Base-by-base conservation (phyloP, 2,113 vertebrate species). In the Thalassoma bifasciatum region DNA sequence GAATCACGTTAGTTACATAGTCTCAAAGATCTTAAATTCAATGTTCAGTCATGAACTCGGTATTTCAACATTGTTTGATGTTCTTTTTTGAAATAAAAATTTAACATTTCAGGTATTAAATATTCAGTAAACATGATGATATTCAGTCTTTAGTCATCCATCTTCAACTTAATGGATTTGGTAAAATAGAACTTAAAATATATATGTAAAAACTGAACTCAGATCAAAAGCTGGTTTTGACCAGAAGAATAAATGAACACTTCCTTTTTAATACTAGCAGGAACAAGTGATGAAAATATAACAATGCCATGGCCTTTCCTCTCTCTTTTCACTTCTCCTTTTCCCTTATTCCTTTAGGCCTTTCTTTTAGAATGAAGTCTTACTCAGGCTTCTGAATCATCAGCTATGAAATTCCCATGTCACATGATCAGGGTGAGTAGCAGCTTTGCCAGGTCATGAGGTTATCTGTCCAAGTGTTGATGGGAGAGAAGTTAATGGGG, bases 401-500 rank as follows among this genome's bases (percentile, higher is more conserved):
- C 82, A 85, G 82, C 83, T 77, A 62, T 61, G 61, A 42, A 75
- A 64, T 63, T 83, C 68, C 54, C 50, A 67, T 71, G 66, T 89
- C 84, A 88, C 67, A 64, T 86, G 85, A 86, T 74, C 38, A 65
- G 67, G 21, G 59, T 42, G 63, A 46, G 38, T 23, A 62, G 77
- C 60, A 82, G 78, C 79, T 82, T 76, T 77, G 51, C 70, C 56
- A 78, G 78, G 81, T 82, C 82, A 78, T 46, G 71, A 78, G 86
- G 82, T 89, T 58, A 86, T 84, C 71, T 77, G 84, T 86, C 77
- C 72, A 79, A 37, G 53, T 86, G 85, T 86, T 86, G 87, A 83
- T 75, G 64, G 78, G 79, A 88, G 76, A 66, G 47, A 84, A 92
- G 88, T 85, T 90, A 90, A 88, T 88, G 82, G 82, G 70, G 63